Evolutionary conservation across 2,113 vertebrate species (phyloP).

Genomic region (Axis porcinus): DNA sequence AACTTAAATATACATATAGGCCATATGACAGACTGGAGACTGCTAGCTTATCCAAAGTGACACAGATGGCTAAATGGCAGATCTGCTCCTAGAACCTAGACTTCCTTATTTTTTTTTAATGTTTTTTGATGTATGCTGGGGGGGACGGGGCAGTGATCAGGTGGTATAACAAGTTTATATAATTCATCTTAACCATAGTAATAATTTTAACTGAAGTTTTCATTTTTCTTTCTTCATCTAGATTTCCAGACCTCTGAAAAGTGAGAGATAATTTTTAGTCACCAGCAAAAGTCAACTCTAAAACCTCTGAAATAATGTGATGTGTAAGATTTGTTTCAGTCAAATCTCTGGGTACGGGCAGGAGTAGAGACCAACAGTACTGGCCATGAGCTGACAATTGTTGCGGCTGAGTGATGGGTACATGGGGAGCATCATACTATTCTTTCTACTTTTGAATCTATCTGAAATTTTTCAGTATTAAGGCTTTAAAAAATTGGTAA

Average conservation of each 20-base stretch:
- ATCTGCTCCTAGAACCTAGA: not conserved
- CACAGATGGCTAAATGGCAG: not conserved
- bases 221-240: not conserved
- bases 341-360: not conserved
- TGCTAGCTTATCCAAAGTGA: not conserved
- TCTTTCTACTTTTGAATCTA: not conserved
- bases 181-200: not conserved
- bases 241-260: not conserved
- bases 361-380: not conserved
- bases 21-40: too few species aligned
- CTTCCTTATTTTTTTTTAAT: not conserved
- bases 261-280: not conserved
- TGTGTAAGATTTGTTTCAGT: not conserved
- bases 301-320: not conserved
- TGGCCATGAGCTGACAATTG: not conserved
- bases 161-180: not conserved
- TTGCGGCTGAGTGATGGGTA: not conserved
- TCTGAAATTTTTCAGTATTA: not conserved
- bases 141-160: fast-evolving
- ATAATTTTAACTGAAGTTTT: not conserved
- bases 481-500: not conserved
- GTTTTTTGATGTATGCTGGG: not conserved
- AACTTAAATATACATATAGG: not conserved
- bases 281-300: not conserved
- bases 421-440: not conserved